phyloP scores from a whole-genome alignment of 2,888 invertebrate species.

The Idaea straminata region DNA sequence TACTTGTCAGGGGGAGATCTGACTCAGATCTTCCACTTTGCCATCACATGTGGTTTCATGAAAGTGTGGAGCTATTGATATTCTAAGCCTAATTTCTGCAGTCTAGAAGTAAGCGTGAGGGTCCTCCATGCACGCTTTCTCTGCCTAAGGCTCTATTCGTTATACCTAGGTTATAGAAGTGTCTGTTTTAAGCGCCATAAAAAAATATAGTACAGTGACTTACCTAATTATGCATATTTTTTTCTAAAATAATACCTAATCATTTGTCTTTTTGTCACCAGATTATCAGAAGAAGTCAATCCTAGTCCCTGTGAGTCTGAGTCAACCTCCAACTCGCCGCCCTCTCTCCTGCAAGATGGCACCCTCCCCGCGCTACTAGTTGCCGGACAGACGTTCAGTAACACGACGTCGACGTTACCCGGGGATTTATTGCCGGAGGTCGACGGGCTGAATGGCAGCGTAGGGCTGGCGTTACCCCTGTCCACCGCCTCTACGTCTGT shows the following conservation, averaged over 20 bases:
- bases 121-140: too few relatives aligned
- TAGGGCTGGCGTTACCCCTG: conserved; percentile 64
- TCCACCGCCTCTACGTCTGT: conserved; percentile 72
- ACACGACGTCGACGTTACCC: conserved; percentile 43
- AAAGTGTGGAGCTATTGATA: too few relatives aligned
- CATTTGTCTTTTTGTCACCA: conserved; percentile 39
- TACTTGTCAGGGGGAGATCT: too few relatives aligned
- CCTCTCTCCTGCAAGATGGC: conserved; percentile 68
- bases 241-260: conserved; percentile 3
- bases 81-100: too few relatives aligned
- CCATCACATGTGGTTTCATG: too few relatives aligned
- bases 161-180: too few relatives aligned
- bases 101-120: too few relatives aligned
- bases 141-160: too few relatives aligned
- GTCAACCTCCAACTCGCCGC: conserved; percentile 82
- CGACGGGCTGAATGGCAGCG: conserved; percentile 62
- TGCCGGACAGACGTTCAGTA: conserved; percentile 40
- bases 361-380: conserved; percentile 69
- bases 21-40: too few relatives aligned
- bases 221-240: too few relatives aligned
- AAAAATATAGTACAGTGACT: too few relatives aligned
- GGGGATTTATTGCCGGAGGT: conserved; percentile 39
- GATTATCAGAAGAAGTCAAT: conserved; percentile 73
- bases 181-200: too few relatives aligned
- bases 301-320: conserved; percentile 82